phyloP scores from a whole-genome alignment of 1,140 invertebrate species.

The Nautilus pompilius region DNA sequence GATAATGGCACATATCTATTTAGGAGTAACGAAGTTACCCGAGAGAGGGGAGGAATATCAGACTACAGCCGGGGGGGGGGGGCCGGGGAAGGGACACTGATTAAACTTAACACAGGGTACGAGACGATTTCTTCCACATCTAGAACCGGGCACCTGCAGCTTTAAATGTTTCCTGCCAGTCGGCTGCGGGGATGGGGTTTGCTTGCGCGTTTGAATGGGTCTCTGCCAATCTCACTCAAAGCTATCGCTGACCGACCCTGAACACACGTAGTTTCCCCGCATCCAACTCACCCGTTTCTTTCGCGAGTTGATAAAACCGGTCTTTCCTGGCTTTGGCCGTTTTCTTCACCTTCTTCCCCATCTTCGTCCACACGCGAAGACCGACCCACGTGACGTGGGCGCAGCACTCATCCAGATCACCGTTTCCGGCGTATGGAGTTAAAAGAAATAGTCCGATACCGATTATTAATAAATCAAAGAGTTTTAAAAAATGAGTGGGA shows the following conservation, averaged over 20 bases:
- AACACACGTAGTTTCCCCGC: not conserved
- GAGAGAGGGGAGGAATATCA: too few species aligned
- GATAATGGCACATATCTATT: too few species aligned
- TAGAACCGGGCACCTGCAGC: not conserved
- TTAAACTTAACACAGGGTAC: not conserved
- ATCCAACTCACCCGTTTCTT: constrained; percentile 82
- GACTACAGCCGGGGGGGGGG: too few species aligned
- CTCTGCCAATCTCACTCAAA: not conserved
- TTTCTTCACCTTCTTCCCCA: constrained; percentile 97
- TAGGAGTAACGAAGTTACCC: too few species aligned
- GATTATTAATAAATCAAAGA: too few species aligned
- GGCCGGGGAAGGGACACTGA: too few species aligned
- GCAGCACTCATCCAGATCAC: too few species aligned
- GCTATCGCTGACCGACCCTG: not conserved
- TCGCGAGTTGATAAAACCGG: constrained; percentile 98
- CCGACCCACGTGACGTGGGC: too few species aligned
- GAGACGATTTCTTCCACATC: not conserved
- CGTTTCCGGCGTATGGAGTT: too few species aligned
- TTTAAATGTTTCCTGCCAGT: not conserved
- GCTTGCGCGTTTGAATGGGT: not conserved
- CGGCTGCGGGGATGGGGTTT: not conserved
- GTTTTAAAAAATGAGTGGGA: too few species aligned
- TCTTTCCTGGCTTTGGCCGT: constrained; percentile 96
- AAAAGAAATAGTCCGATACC: too few species aligned
- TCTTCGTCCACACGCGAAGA: constrained; percentile 50